Percentiles rank a stretch among this genome's conserved stretches.
These are phyloP conservation scores for Acanthurus tractus DNA, from an alignment of 2,797 vertebrate species.

Conservation along the genomic window DNA sequence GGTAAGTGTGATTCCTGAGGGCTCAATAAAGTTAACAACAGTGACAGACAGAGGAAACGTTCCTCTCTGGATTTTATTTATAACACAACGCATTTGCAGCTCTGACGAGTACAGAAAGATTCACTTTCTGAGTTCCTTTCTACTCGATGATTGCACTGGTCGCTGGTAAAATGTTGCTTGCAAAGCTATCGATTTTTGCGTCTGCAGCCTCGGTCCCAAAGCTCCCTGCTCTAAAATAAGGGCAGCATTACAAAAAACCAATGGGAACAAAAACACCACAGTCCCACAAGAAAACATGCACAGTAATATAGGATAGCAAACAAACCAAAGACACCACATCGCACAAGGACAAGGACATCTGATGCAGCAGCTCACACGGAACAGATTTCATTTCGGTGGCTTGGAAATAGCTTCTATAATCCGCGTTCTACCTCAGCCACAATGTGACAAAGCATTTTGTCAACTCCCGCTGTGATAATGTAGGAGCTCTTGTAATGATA, in stretches of 20 bases:
- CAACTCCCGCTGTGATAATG: constrained; percentile 45
- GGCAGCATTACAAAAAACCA: constrained; percentile 53
- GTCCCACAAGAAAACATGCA: constrained; percentile 51
- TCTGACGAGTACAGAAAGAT: constrained; percentile 37
- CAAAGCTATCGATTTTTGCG: constrained; percentile 73
- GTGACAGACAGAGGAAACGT: not conserved
- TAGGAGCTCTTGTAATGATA: constrained; percentile 57
- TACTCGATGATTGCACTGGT: constrained; percentile 74
- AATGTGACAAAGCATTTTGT: constrained; percentile 50
- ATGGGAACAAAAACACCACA: constrained; percentile 33
- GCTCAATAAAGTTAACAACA: constrained; percentile 40
- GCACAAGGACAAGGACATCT: not conserved
- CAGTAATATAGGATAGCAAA: constrained; percentile 41
- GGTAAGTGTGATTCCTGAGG: constrained; percentile 41
- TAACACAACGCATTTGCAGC: constrained; percentile 40
- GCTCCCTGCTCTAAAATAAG: constrained; percentile 61
- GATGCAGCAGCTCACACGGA: not conserved
- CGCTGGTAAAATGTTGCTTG: constrained; percentile 62
- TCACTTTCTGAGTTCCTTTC: constrained; percentile 43
- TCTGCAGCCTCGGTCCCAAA: constrained; percentile 48
- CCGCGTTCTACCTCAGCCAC: constrained; percentile 20
- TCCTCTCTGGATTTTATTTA: constrained; percentile 19
- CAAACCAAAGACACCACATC: constrained; percentile 37
- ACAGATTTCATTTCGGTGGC: constrained; percentile 20
- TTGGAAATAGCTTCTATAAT: constrained; percentile 38